phyloP scores from a whole-genome alignment of 2,888 invertebrate genomes.

The Campoletis raptor region DNA sequence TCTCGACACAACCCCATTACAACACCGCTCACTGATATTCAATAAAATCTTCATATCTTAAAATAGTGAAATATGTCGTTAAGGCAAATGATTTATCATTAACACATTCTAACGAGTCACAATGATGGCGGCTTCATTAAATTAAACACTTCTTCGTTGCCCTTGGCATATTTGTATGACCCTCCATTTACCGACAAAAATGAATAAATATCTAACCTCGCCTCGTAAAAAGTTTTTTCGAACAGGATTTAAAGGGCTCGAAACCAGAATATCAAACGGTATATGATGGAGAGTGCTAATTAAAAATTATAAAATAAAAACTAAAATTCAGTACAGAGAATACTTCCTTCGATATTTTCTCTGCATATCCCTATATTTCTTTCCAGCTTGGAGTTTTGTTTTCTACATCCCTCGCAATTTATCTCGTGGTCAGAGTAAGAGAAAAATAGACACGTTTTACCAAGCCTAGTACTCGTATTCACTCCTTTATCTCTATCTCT shows the following conservation, averaged over 20 bases:
- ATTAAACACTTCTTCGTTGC: background rate
- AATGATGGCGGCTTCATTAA: background rate
- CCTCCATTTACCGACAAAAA: background rate
- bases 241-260: background rate
- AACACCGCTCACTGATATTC: background rate
- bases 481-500: conserved; percentile 32
- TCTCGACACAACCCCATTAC: background rate
- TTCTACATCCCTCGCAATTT: conserved; percentile 67
- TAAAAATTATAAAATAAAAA: conserved; percentile 16
- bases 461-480: conserved; percentile 49
- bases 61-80: conserved; percentile 10
- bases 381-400: conserved; percentile 25
- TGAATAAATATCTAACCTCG: background rate
- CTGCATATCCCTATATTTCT: conserved; percentile 23
- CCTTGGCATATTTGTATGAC: background rate
- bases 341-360: conserved; percentile 39
- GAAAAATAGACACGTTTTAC: conserved; percentile 65
- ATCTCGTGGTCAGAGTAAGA: conserved; percentile 67
- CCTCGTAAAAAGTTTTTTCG: background rate
- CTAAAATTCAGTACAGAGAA: background rate
- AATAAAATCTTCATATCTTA: conserved; percentile 16
- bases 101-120: background rate
- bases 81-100: background rate
- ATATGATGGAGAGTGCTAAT: background rate
- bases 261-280: background rate